These are phyloP conservation scores for Astropecten irregularis DNA, from an alignment of 53 echinoderm and acorn worm genomes.

Conservation along the genomic window DNA sequence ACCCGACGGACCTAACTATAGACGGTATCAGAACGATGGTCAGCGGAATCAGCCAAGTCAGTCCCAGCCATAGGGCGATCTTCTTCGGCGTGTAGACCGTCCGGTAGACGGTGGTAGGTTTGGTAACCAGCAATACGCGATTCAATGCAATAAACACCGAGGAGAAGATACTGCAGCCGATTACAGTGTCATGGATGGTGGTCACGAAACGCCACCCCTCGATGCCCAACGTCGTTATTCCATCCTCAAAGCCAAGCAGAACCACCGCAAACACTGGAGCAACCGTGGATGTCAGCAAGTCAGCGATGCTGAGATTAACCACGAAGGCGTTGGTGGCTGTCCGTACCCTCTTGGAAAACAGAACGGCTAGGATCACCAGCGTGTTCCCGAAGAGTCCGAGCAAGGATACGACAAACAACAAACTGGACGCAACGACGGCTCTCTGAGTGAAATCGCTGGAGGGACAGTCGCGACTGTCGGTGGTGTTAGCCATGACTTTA, in stretches of 20 bases:
- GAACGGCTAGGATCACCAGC: slow-evolving; percentile 65
- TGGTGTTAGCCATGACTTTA: too few species aligned
- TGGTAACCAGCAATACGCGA: slow-evolving; percentile 16
- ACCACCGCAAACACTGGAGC: too few species aligned
- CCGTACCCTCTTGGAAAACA: slow-evolving; percentile 63
- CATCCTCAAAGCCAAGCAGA: too few species aligned
- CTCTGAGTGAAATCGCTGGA: slow-evolving; percentile 62
- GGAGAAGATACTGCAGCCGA: slow-evolving; percentile 8
- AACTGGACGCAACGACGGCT: slow-evolving; percentile 30
- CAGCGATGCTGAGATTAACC: slow-evolving; percentile 66
- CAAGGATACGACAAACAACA: slow-evolving; percentile 46
- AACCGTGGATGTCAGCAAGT: slow-evolving; percentile 39
- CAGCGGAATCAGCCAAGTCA: neutral
- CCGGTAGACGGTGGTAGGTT: neutral
- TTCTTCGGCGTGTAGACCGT: neutral
- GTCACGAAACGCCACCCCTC: too few species aligned
- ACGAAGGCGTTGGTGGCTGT: slow-evolving; percentile 73
- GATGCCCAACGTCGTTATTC: too few species aligned
- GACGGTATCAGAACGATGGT: neutral
- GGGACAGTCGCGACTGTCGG: too few species aligned
- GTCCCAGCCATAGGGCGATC: neutral
- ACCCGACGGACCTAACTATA: neutral
- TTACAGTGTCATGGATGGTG: neutral
- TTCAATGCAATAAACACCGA: slow-evolving; percentile 18
- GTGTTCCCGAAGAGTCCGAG: slow-evolving; percentile 60